These are phyloP conservation scores for Chymomyza amoena DNA, from an alignment of 2,888 invertebrate genomes.

Conservation along the genomic window DNA sequence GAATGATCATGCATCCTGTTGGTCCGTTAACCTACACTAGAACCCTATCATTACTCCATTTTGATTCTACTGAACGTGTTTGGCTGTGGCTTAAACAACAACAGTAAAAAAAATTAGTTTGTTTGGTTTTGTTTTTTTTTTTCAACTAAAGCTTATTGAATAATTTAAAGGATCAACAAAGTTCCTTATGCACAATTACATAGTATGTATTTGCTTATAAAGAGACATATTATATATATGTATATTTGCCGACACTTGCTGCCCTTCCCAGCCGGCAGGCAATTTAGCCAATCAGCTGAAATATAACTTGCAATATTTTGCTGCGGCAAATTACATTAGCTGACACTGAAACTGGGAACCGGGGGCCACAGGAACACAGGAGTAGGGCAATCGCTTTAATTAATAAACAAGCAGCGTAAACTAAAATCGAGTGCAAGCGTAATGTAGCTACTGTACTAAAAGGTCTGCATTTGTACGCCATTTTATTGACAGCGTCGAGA, in stretches of 20 bases:
- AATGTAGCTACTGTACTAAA: not conserved
- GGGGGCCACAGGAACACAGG: not conserved
- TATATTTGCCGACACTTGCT: not conserved
- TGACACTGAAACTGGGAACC: not conserved
- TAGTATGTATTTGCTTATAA: no score
- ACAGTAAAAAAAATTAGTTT: no score
- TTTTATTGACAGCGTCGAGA: constrained; percentile 32
- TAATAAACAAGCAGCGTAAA: constrained; percentile 31
- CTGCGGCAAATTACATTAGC: constrained; percentile 37
- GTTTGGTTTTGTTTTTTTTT: no score
- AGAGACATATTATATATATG: not conserved
- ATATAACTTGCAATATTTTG: not conserved
- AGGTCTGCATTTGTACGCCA: not conserved
- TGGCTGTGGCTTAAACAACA: no score
- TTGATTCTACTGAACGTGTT: no score
- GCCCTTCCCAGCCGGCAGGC: not conserved
- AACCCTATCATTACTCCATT: no score
- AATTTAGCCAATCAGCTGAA: not conserved
- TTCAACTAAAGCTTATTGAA: no score
- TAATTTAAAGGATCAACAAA: no score
- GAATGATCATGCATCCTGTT: no score
- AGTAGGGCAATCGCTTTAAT: constrained; percentile 35
- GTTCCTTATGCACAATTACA: no score
- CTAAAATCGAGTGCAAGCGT: not conserved
- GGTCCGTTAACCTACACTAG: no score